Evolutionary conservation across 2,888 invertebrate genomes (phyloP).

Genomic region (Ceraclea dissimilis): DNA sequence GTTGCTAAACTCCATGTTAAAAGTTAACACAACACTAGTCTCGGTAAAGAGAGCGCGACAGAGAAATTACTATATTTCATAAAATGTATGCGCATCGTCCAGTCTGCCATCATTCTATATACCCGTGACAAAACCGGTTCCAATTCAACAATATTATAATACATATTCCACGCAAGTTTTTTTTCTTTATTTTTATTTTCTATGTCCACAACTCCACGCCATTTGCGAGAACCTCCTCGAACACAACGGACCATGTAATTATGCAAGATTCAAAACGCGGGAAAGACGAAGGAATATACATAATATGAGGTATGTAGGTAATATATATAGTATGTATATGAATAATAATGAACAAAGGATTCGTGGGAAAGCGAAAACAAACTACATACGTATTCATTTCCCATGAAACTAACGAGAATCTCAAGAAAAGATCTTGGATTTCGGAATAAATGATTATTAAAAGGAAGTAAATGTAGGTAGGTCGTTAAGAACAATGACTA

Average conservation of each 20-base stretch:
- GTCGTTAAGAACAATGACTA: too few species aligned
- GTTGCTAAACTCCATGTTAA: neutral
- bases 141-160: neutral
- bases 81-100: too few species aligned
- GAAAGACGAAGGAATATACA: neutral
- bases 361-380: neutral
- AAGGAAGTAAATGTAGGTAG: too few species aligned
- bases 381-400: neutral
- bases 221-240: too few species aligned
- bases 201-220: neutral
- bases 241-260: neutral
- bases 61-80: neutral
- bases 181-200: neutral
- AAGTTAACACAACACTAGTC: neutral
- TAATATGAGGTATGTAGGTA: too few species aligned
- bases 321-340: too few species aligned
- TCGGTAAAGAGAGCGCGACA: slow-evolving; percentile 9
- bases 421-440: neutral
- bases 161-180: too few species aligned
- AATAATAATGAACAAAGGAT: neutral
- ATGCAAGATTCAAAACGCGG: neutral
- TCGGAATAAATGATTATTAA: too few species aligned
- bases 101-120: too few species aligned
- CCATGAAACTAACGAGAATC: neutral
- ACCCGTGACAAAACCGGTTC: neutral